These are phyloP conservation scores for Pammene aurita DNA, from an alignment of 2,888 invertebrate species.

Conservation along the genomic window DNA sequence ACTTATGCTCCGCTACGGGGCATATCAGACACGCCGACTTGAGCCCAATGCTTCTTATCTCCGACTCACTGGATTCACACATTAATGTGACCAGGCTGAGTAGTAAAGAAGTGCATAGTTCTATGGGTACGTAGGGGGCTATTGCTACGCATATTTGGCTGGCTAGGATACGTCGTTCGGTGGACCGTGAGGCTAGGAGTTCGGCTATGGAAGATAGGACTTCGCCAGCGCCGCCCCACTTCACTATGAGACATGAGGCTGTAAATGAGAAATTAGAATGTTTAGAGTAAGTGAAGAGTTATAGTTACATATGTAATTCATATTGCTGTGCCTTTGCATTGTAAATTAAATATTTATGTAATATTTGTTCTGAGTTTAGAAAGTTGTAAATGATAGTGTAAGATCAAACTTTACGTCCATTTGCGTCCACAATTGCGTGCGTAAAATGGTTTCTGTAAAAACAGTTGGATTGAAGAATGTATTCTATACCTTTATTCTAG, in stretches of 20 bases:
- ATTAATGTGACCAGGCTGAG: constrained; percentile 75
- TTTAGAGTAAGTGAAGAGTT: neutral
- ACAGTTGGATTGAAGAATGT: too few species aligned
- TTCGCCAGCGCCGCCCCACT: constrained; percentile 78
- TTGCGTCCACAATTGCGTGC: too few species aligned
- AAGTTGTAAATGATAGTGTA: too few species aligned
- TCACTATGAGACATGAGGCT: constrained; percentile 76
- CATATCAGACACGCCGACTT: constrained; percentile 73
- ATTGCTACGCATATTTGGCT: constrained; percentile 75
- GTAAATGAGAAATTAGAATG: constrained; percentile 75
- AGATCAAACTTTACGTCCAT: too few species aligned
- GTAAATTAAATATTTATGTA: too few species aligned
- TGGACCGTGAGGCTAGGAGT: constrained; percentile 66
- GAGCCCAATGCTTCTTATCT: constrained; percentile 69
- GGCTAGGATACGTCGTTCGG: constrained; percentile 68
- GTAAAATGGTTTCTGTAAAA: too few species aligned
- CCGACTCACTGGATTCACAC: constrained; percentile 76
- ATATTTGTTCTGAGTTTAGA: too few species aligned
- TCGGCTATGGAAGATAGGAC: constrained; percentile 75
- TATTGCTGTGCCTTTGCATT: too few species aligned
- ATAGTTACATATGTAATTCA: too few species aligned
- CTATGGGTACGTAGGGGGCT: constrained; percentile 75
- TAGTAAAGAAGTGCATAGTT: constrained; percentile 74
- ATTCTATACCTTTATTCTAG: too few species aligned
- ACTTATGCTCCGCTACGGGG: constrained; percentile 75